Evolutionary conservation across 2,113 vertebrate genomes (phyloP).

Genomic region (Mesoclemmys tuberculata): DNA sequence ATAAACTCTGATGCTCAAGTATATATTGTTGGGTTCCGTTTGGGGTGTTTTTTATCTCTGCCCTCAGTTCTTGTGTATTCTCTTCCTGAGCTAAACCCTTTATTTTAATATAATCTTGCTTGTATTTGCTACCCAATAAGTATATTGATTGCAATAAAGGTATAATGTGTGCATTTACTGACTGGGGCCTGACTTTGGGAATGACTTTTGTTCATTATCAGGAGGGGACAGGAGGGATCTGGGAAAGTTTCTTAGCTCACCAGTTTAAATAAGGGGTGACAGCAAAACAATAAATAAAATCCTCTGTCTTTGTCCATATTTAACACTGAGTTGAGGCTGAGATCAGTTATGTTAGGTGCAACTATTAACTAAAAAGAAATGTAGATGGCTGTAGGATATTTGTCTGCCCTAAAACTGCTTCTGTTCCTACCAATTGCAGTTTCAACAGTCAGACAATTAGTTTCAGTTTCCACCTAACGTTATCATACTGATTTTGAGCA

Average conservation of each 20-base stretch:
- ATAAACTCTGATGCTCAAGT: not conserved
- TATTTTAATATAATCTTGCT: not conserved
- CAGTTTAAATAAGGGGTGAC: no score
- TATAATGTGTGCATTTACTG: not conserved
- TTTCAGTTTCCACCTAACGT: not conserved
- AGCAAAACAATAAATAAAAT: not conserved
- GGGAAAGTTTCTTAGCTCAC: not conserved
- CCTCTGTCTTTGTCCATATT: not conserved
- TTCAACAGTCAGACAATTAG: not conserved
- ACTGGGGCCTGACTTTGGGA: not conserved
- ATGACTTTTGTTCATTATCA: not conserved
- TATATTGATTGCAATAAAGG: not conserved
- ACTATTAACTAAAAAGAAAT: not conserved
- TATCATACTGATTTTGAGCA: not conserved
- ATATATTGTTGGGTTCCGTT: not conserved
- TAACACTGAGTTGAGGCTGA: not conserved
- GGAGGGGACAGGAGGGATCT: not conserved
- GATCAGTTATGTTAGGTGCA: not conserved
- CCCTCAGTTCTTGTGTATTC: not conserved
- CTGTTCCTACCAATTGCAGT: not conserved
- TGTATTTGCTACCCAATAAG: not conserved
- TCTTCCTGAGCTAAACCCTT: not conserved
- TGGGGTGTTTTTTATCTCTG: not conserved
- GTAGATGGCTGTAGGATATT: not conserved
- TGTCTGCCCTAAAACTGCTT: not conserved